phyloP scores from a whole-genome alignment of 2,113 vertebrate species.

The Nesogale talazaci region DNA sequence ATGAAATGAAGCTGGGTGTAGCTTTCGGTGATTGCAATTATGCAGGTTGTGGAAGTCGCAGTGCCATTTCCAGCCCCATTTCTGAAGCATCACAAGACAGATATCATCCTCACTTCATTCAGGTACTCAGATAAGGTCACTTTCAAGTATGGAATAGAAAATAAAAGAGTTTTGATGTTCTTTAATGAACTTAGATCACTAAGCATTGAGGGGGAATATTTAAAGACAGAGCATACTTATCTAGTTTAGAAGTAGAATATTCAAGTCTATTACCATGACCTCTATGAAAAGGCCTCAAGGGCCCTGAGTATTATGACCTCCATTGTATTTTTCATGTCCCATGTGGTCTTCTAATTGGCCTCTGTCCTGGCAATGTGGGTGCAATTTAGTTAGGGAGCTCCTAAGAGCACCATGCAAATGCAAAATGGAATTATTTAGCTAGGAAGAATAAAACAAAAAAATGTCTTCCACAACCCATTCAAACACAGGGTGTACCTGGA shows the following conservation, averaged over 20 bases:
- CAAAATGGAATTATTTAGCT: constrained; percentile 10
- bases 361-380: not conserved
- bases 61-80: not conserved
- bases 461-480: not conserved
- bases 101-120: not conserved
- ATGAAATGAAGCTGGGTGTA: too few relatives aligned
- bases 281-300: constrained; percentile 6
- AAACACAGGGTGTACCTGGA: not conserved
- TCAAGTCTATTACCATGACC: constrained; percentile 43
- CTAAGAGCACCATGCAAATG: constrained; percentile 10
- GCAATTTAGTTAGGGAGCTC: not conserved
- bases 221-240: not conserved
- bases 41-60: not conserved
- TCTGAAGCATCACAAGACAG: not conserved
- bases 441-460: constrained; percentile 2
- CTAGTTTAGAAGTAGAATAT: constrained; percentile 20
- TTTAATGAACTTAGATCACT: not conserved
- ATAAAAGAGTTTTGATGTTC: not conserved
- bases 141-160: not conserved
- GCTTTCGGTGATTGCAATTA: not conserved
- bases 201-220: not conserved
- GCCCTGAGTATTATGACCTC: not conserved
- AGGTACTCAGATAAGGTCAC: not conserved
- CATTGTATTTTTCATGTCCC: constrained; percentile 37
- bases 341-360: constrained; percentile 46